A percentile compares a stretch with the other conserved stretches of the same genome.
Conservation (phyloP, 2,888 invertebrate genomes). For the Drosophila helvetica region DNA sequence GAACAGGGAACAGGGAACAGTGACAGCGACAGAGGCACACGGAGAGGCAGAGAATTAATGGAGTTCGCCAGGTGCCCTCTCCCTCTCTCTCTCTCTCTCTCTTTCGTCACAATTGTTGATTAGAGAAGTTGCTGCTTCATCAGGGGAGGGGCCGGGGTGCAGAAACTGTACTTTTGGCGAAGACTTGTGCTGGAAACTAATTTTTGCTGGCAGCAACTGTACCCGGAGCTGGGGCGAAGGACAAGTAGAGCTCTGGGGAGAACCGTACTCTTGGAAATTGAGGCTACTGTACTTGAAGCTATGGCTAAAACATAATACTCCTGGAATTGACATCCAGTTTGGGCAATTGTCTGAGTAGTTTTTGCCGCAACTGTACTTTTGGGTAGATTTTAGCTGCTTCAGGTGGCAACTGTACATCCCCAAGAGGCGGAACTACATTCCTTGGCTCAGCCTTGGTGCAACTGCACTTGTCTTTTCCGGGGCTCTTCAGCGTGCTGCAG, state of each 20-base stretch:
- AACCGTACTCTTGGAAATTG: not conserved
- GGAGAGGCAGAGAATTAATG: not conserved
- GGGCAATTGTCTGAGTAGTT: too few relatives aligned
- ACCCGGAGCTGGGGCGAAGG: not conserved
- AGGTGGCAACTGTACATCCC: too few relatives aligned
- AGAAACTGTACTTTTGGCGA: slow-evolving; percentile 11
- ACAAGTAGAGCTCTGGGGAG: not conserved
- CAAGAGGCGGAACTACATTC: too few relatives aligned
- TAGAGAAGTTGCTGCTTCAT: slow-evolving; percentile 20
- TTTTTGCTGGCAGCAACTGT: not conserved
- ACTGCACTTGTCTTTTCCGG: not conserved
- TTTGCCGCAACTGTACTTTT: too few relatives aligned
- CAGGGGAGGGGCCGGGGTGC: not conserved
- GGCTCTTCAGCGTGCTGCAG: not conserved
- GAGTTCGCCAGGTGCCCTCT: slow-evolving; percentile 12
- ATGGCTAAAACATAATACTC: not conserved
- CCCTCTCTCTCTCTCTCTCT: not conserved
- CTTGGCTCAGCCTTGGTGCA: too few relatives aligned
- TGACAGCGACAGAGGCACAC: not conserved
- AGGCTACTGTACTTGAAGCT: not conserved
- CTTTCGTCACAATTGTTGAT: slow-evolving; percentile 48
- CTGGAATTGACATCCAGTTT: too few relatives aligned
- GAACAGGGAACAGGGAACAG: not conserved
- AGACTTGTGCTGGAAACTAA: not conserved
- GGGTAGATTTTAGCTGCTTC: too few relatives aligned